Base-by-base conservation (phyloP, 2,888 invertebrate species). In the Hybos culiciformis region DNA sequence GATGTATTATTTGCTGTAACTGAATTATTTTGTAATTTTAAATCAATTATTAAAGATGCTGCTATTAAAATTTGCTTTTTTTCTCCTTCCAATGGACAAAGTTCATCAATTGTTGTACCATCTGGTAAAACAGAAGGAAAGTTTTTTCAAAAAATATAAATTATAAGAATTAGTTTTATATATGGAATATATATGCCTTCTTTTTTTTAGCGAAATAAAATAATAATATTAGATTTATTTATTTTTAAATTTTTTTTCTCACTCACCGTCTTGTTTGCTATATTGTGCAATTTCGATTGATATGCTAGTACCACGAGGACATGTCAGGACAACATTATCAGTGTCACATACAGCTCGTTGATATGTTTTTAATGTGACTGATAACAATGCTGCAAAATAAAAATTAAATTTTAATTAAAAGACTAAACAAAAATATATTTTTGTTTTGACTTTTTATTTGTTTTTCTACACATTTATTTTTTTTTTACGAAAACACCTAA, bases 311-410 rank as follows among this genome's bases (percentile, higher is more conserved):
- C 88, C 88, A 40, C 81, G 72, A 14, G 94, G 94, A 66, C 96
- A 96, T 58, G 81, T 78, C 49, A 94, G 74, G 40, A 80, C 77
- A 61, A 94, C 80, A 62, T 79, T 75, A 60, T 93, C 86, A 55
- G 86, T 86, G 68, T 93, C 91, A 67, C 96, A 96, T 41, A 88
- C 87, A 37, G 85, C 87, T 54, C 83, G 80, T 61, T 91, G 87
- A 69, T 90, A 90, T 48, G 90, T 91, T 59, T 86, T 77, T 55
- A 96, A 73, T 29, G 91, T 91, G 55, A 90, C 90, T 58, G 88
- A 80, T 56, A 96, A 78, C 53, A 93, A 75, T 60, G 87, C 94
- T 94, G n/a, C n/a, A n/a, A n/a, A n/a, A n/a, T n/a, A n/a, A n/a
- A n/a, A n/a, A n/a, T n/a, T n/a, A n/a, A n/a, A n/a, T n/a, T n/a